phyloP scores from a whole-genome alignment of 2,797 vertebrate genomes.

The Simalia tracyae region DNA sequence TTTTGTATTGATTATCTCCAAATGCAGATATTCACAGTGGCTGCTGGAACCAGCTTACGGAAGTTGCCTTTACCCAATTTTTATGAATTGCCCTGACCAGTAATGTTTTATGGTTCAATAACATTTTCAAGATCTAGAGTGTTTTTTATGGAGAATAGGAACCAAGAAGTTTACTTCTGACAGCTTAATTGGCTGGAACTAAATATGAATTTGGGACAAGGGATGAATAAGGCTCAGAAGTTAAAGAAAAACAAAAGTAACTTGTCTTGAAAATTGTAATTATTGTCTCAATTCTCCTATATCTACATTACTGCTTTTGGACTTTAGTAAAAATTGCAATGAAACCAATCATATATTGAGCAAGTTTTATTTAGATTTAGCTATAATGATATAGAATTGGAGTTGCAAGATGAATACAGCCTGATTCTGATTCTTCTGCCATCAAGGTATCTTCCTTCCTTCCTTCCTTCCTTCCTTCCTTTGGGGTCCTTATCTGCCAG shows the following conservation, averaged over 20 bases:
- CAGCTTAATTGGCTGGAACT: not conserved
- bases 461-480: too few relatives aligned
- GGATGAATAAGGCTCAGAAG: too few relatives aligned
- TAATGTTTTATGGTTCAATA: not conserved
- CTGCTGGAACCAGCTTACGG: not conserved
- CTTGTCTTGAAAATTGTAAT: not conserved
- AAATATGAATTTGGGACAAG: not conserved
- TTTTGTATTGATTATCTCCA: not conserved
- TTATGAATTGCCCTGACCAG: not conserved
- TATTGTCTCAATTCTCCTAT: not conserved
- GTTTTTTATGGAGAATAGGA: not conserved
- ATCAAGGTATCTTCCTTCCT: conserved; percentile 13
- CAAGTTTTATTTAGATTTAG: not conserved
- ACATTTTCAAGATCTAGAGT: not conserved
- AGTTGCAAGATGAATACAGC: not conserved
- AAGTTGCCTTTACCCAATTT: not conserved
- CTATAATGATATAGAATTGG: not conserved
- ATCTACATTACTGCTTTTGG: not conserved
- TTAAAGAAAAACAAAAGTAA: not conserved
- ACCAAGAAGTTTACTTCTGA: not conserved
- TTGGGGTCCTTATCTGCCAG: not conserved
- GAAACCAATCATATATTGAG: not conserved
- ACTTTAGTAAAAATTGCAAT: not conserved
- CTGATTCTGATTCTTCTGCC: conserved; percentile 58
- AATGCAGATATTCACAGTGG: not conserved